phyloP scores from a whole-genome alignment of 2,888 invertebrate genomes.

The Lingula anatina region DNA sequence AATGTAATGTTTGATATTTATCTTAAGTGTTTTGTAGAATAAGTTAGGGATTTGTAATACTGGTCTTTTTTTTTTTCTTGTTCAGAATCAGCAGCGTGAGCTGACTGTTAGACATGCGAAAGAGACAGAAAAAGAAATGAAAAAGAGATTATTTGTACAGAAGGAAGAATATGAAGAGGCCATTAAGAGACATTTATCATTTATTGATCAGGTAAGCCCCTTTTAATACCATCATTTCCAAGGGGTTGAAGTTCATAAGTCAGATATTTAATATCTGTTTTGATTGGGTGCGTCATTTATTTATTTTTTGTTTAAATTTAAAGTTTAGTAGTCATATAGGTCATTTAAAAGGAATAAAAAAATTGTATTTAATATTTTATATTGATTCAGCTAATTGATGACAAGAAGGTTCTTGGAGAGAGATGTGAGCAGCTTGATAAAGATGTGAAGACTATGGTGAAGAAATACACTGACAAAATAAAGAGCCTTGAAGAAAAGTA shows the following conservation, averaged over 20 bases:
- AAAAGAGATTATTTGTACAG: slow-evolving; percentile 45
- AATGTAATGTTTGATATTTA: too few species aligned
- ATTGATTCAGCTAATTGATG: slow-evolving; percentile 51
- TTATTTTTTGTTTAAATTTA: too few species aligned
- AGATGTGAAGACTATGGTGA: slow-evolving; percentile 49
- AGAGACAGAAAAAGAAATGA: slow-evolving; percentile 51
- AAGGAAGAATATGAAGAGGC: slow-evolving; percentile 52
- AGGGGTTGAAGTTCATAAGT: too few species aligned
- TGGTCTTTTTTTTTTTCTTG: too few species aligned
- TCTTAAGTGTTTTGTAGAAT: too few species aligned
- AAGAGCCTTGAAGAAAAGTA: slow-evolving; percentile 42
- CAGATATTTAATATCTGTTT: too few species aligned
- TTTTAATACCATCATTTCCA: too few species aligned
- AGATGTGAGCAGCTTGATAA: slow-evolving; percentile 51
- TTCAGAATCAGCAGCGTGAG: slow-evolving; percentile 51
- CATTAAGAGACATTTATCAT: slow-evolving; percentile 50
- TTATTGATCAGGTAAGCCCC: slow-evolving; percentile 50
- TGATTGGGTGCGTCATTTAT: too few species aligned
- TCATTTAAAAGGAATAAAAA: too few species aligned
- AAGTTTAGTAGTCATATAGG: too few species aligned
- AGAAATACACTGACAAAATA: slow-evolving; percentile 48
- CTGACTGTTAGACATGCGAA: slow-evolving; percentile 50
- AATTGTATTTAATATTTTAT: too few species aligned
- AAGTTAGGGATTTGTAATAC: too few species aligned
- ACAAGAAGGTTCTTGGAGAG: slow-evolving; percentile 50